Evolutionary conservation across 1,140 invertebrate species (phyloP).

Genomic region (Goniozus legneri): DNA sequence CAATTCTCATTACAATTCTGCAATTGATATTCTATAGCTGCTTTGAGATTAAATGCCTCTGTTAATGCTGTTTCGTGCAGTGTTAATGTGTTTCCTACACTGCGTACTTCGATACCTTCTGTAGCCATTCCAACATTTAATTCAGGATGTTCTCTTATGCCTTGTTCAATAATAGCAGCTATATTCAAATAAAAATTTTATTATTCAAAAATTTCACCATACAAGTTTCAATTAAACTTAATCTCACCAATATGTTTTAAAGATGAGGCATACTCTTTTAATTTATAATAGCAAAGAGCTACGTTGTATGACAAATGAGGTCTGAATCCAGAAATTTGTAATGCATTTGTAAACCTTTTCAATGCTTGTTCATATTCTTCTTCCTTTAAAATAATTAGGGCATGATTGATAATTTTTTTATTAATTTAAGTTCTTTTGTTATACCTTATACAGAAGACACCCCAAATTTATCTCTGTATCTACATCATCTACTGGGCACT

Average conservation of each 20-base stretch:
- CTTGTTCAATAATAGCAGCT: conserved; percentile 94
- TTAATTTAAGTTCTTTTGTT: conserved; percentile 3
- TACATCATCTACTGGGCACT: conserved; percentile 81
- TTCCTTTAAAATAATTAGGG: conserved; percentile 60
- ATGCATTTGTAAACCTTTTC: conserved; percentile 84
- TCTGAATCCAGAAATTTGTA: conserved; percentile 85
- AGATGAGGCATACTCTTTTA: conserved; percentile 91
- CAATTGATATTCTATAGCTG: conserved; percentile 95
- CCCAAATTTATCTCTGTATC: conserved; percentile 96
- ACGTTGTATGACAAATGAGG: conserved; percentile 94
- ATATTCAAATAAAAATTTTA: conserved; percentile 26
- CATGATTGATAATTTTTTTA: neutral
- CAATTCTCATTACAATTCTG: conserved; percentile 73
- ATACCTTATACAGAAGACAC: conserved; percentile 90
- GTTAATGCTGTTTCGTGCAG: conserved; percentile 95
- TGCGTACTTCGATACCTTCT: conserved; percentile 94
- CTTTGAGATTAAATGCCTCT: conserved; percentile 98
- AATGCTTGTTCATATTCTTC: conserved; percentile 87
- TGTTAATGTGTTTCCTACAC: conserved; percentile 95
- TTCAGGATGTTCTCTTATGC: conserved; percentile 96
- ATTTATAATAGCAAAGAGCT: conserved; percentile 90
- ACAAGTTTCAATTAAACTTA: conserved; percentile 3
- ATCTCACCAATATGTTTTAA: conserved; percentile 77
- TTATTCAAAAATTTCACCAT: conserved; percentile 1
- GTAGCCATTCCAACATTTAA: conserved; percentile 95